Conservation (phyloP, 2,888 invertebrate species). For the Hemaris fuciformis region DNA sequence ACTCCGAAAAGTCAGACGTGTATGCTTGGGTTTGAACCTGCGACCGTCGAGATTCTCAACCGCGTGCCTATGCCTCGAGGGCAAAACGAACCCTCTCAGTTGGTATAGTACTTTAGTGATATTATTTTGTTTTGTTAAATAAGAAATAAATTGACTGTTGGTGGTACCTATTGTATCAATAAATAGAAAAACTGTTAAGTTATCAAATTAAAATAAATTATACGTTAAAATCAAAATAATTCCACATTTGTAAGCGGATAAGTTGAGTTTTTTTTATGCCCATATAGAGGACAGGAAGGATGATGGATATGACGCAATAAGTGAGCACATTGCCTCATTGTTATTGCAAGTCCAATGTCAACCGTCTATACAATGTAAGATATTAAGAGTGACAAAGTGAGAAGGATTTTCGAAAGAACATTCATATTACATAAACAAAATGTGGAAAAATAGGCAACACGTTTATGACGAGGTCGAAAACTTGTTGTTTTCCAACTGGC, state of each 20-base stretch:
- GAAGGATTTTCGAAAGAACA: not conserved
- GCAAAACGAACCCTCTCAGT: no score
- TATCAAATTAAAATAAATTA: no score
- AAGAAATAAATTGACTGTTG: no score
- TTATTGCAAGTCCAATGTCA: slow-evolving; percentile 41
- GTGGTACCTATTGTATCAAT: no score
- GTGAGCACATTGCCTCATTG: slow-evolving; percentile 54
- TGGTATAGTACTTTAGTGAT: no score
- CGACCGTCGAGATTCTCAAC: no score
- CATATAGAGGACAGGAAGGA: slow-evolving; percentile 5
- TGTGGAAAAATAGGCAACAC: not conserved
- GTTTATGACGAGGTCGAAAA: not conserved
- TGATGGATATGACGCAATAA: slow-evolving; percentile 52
- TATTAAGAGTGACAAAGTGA: slow-evolving; percentile 28
- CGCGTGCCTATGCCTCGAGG: no score
- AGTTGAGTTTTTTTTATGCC: not conserved
- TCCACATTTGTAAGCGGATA: not conserved
- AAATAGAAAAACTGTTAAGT: no score
- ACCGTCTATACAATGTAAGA: slow-evolving; percentile 24
- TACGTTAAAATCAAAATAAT: no score
- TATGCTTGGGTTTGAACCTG: no score
- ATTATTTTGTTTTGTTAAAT: no score
- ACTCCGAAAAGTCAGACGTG: no score
- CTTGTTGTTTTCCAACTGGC: not conserved
- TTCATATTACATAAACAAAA: not conserved